These are phyloP conservation scores for Botia kubotai DNA, from an alignment of 2,797 vertebrate genomes.

Conservation along the genomic window DNA sequence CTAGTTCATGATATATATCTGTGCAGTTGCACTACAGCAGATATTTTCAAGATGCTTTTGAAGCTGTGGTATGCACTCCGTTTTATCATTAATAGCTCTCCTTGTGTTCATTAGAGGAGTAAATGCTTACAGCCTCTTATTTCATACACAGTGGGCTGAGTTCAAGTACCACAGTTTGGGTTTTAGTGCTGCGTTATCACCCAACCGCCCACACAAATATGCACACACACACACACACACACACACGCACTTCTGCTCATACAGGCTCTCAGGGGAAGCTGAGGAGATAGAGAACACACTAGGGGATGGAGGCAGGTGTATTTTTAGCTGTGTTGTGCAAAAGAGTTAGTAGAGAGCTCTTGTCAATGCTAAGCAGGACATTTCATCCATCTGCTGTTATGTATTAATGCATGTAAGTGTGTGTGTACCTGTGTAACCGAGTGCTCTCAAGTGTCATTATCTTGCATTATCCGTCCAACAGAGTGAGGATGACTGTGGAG, in stretches of 20 bases:
- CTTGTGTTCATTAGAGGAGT: constrained; percentile 22
- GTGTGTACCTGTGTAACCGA: constrained; percentile 28
- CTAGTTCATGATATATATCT: neutral
- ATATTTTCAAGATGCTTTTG: constrained; percentile 4
- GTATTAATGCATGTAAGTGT: constrained; percentile 24
- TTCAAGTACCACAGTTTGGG: constrained; percentile 41
- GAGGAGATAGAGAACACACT: constrained; percentile 42
- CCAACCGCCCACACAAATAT: constrained; percentile 22
- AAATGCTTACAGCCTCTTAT: constrained; percentile 33
- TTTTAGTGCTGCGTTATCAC: constrained; percentile 24
- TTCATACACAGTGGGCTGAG: constrained; percentile 32
- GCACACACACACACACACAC: constrained; percentile 4
- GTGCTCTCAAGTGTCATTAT: constrained; percentile 47
- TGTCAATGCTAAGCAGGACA: constrained; percentile 55
- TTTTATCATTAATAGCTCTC: constrained; percentile 9
- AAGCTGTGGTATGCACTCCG: neutral
- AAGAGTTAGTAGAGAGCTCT: constrained; percentile 35
- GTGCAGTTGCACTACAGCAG: neutral
- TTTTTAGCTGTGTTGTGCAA: constrained; percentile 49
- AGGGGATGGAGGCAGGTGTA: constrained; percentile 48
- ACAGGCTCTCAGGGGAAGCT: constrained; percentile 42
- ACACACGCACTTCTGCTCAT: neutral
- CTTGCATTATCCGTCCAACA: constrained; percentile 45
- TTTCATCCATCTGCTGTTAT: constrained; percentile 33
- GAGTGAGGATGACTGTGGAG: constrained; percentile 42